Evolutionary conservation across 2,113 vertebrate species (phyloP).

Genomic region (Myotis lucifugus): DNA sequence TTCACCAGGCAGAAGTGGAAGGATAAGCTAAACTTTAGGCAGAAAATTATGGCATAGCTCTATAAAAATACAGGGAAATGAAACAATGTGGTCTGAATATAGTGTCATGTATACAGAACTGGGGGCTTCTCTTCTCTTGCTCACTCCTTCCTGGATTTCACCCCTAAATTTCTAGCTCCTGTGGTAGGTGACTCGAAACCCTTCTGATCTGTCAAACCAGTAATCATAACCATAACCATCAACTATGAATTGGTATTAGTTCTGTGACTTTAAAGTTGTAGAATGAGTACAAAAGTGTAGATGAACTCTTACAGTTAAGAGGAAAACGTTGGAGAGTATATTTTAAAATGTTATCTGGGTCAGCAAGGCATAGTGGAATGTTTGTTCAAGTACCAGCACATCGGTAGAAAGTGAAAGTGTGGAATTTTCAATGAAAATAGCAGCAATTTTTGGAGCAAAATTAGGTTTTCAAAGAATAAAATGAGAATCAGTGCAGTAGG

Average conservation of each 20-base stretch:
- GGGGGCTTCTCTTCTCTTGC: neutral
- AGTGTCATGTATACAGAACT: neutral
- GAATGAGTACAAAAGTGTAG: neutral
- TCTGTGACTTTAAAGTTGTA: neutral
- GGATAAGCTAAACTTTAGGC: neutral
- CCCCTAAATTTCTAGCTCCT: neutral
- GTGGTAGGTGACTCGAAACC: neutral
- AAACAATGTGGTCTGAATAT: neutral
- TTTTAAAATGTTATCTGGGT: conserved; percentile 17
- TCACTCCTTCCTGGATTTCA: neutral
- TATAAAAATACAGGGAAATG: neutral
- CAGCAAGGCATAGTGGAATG: neutral
- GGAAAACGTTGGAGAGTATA: neutral
- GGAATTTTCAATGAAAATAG: neutral
- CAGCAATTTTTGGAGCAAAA: conserved; percentile 1
- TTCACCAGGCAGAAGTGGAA: neutral
- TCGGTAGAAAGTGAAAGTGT: neutral
- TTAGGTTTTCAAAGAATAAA: conserved; percentile 34
- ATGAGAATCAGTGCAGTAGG: neutral
- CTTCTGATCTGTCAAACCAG: neutral
- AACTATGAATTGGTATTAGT: neutral
- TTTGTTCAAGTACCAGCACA: neutral
- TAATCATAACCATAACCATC: neutral
- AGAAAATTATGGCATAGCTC: neutral
- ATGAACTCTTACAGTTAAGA: neutral